These are phyloP conservation scores for Apocheima hispidaria DNA, from an alignment of 2,888 invertebrate genomes.

Conservation along the genomic window DNA sequence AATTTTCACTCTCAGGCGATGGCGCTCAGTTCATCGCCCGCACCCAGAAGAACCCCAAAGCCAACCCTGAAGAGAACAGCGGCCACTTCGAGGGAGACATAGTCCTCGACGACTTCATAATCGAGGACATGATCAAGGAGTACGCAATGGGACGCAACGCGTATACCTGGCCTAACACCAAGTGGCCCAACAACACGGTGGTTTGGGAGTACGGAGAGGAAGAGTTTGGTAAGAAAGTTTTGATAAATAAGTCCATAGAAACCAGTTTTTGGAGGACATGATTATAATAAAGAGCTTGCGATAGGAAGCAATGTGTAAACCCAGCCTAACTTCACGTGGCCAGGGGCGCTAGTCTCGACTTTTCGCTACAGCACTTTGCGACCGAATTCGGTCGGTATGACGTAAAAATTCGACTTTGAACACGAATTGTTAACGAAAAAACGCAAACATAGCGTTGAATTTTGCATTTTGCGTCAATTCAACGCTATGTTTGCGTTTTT, in stretches of 20 bases:
- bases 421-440: too few relatives aligned
- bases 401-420: too few relatives aligned
- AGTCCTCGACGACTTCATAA: conserved; percentile 70
- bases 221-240: too few relatives aligned
- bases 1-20: conserved; percentile 50
- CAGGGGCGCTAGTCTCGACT: too few relatives aligned
- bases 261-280: too few relatives aligned
- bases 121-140: conserved; percentile 65
- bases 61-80: conserved; percentile 71
- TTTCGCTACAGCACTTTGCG: too few relatives aligned
- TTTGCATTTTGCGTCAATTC: too few relatives aligned
- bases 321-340: background rate
- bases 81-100: conserved; percentile 78
- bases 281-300: too few relatives aligned
- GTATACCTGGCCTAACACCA: conserved; percentile 67
- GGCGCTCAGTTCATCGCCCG: conserved; percentile 53
- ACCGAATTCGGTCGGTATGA: too few relatives aligned
- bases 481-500: too few relatives aligned
- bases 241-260: too few relatives aligned
- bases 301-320: background rate
- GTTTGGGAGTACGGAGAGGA: conserved; percentile 65
- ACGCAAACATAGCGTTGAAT: too few relatives aligned
- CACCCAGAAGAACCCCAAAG: conserved; percentile 48
- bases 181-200: conserved; percentile 74
- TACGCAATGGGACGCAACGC: conserved; percentile 72